These are phyloP conservation scores for Drosophila anomalata DNA, from an alignment of 2,888 invertebrate species.

Conservation along the genomic window DNA sequence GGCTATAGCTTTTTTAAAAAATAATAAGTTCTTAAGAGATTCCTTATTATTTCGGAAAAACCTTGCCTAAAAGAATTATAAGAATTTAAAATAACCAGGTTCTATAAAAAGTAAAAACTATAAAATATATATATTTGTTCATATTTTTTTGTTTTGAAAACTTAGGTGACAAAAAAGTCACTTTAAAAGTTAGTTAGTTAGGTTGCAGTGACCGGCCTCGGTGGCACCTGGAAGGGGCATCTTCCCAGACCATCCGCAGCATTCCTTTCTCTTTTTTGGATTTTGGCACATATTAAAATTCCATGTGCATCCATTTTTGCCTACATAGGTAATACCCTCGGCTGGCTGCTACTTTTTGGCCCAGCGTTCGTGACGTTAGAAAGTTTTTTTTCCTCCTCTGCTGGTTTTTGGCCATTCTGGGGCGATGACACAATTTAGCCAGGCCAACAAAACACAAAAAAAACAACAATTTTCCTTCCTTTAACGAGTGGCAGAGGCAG, in stretches of 20 bases:
- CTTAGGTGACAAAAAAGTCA: too few species aligned
- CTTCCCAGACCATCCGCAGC: conserved; percentile 4
- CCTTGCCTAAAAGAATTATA: too few species aligned
- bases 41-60: too few species aligned
- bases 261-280: conserved; percentile 46
- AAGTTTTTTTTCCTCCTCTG: conserved; percentile 25
- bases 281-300: conserved; percentile 43
- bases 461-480: conserved; percentile 60
- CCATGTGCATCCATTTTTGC: conserved; percentile 39
- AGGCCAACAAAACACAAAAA: conserved; percentile 15
- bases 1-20: too few species aligned
- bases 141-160: too few species aligned
- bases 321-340: conserved; percentile 25
- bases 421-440: conserved; percentile 68
- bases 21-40: too few species aligned
- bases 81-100: too few species aligned
- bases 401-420: conserved; percentile 30
- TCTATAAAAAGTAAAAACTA: too few species aligned
- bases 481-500: conserved; percentile 33
- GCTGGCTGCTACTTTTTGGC: neutral
- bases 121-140: too few species aligned
- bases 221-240: conserved; percentile 1
- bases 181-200: too few species aligned
- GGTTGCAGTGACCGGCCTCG: neutral
- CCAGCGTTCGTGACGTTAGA: conserved; percentile 45